Evolutionary conservation across 2,888 invertebrate genomes (phyloP).

Genomic region (Eristalis arbustorum): DNA sequence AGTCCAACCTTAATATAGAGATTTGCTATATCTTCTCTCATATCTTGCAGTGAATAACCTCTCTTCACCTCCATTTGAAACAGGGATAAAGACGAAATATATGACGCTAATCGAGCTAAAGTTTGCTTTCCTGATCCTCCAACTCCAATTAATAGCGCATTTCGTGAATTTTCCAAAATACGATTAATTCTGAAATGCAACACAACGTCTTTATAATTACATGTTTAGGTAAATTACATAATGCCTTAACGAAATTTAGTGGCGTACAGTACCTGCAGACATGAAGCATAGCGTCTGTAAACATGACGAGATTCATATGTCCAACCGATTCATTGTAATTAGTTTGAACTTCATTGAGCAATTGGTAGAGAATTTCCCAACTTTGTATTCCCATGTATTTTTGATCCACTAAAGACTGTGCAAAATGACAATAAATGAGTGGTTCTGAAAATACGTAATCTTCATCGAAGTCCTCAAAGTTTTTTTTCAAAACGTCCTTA

Average conservation of each 20-base stretch:
- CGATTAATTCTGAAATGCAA: slow-evolving; percentile 88
- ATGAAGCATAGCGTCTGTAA: slow-evolving; percentile 97
- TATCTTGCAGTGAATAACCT: slow-evolving; percentile 91
- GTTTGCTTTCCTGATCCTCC: slow-evolving; percentile 98
- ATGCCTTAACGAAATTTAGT: too few relatives aligned
- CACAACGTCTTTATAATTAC: too few relatives aligned
- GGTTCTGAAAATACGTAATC: slow-evolving; percentile 87
- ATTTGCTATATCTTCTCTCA: slow-evolving; percentile 87
- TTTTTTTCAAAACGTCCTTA: slow-evolving; percentile 90
- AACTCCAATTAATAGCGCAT: slow-evolving; percentile 96
- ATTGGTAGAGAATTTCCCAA: slow-evolving; percentile 87
- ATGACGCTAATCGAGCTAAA: slow-evolving; percentile 92
- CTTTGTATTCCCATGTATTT: slow-evolving; percentile 92
- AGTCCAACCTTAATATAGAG: slow-evolving; percentile 93
- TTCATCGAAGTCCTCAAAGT: slow-evolving; percentile 89
- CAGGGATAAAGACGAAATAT: slow-evolving; percentile 94
- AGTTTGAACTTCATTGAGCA: slow-evolving; percentile 90
- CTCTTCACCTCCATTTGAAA: slow-evolving; percentile 95
- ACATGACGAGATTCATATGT: slow-evolving; percentile 96
- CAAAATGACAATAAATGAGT: slow-evolving; percentile 94
- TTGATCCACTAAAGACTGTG: slow-evolving; percentile 88
- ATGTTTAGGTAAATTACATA: background rate
- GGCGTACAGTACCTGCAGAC: slow-evolving; percentile 87
- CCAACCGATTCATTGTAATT: slow-evolving; percentile 94
- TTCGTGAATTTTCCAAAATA: slow-evolving; percentile 95